Evolutionary conservation across 2,113 vertebrate species (phyloP).

Genomic region (Pygoscelis antarcticus): DNA sequence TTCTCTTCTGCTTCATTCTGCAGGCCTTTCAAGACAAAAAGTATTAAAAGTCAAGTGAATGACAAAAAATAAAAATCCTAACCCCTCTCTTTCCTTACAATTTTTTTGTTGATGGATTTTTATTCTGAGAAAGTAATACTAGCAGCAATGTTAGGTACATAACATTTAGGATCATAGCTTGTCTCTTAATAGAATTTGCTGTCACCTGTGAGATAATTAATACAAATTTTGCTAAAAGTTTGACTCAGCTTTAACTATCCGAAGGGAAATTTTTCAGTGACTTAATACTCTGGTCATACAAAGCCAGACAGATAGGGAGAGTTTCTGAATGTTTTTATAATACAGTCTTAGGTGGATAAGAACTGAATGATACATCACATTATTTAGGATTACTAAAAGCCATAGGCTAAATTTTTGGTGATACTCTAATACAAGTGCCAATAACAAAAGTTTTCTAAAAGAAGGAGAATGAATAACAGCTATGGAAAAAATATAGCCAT

Average conservation of each 20-base stretch:
- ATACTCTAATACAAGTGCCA: background rate
- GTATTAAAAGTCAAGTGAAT: background rate
- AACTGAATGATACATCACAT: background rate
- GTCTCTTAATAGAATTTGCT: background rate
- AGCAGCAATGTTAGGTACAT: background rate
- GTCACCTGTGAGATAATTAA: background rate
- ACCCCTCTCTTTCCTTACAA: background rate
- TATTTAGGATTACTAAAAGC: background rate
- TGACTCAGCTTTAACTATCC: background rate
- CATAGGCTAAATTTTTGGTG: background rate
- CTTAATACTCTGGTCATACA: background rate
- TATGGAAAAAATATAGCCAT: background rate
- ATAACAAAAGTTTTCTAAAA: background rate
- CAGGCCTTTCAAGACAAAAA: background rate
- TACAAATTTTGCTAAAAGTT: background rate
- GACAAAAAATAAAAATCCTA: background rate
- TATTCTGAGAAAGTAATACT: background rate
- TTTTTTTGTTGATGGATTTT: background rate
- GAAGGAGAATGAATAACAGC: background rate
- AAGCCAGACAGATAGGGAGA: background rate
- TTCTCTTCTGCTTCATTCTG: background rate
- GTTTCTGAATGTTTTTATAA: background rate
- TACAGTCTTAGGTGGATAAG: background rate
- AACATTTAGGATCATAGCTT: background rate
- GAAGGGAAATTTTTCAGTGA: background rate